Conservation (phyloP, 1,140 invertebrate species). For the Drosophila leontia region DNA sequence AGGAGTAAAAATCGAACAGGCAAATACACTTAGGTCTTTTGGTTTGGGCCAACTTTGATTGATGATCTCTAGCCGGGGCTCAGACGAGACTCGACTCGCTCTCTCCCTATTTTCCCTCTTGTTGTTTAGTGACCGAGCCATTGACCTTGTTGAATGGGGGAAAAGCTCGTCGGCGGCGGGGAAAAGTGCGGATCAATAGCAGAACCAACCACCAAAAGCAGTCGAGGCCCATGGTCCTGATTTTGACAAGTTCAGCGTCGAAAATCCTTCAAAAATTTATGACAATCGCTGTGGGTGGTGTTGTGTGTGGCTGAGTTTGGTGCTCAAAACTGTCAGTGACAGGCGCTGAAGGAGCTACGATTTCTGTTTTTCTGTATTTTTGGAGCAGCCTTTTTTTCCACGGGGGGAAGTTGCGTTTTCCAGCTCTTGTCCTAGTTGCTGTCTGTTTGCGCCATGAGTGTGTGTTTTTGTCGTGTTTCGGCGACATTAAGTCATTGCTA, state of each 20-base stretch:
- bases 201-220: conserved; percentile 46
- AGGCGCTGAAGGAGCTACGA: conserved; percentile 62
- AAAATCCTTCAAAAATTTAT: conserved; percentile 84
- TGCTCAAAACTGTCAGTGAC: conserved; percentile 66
- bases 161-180: conserved; percentile 27
- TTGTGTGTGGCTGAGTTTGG: neutral
- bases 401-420: conserved; percentile 27
- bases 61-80: conserved; percentile 65
- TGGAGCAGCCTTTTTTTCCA: conserved; percentile 21
- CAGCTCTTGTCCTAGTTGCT: conserved; percentile 53
- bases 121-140: conserved; percentile 61
- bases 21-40: conserved; percentile 68
- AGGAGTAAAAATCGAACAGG: conserved; percentile 69
- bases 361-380: conserved; percentile 30
- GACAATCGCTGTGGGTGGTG: conserved; percentile 39
- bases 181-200: conserved; percentile 46
- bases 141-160: conserved; percentile 71
- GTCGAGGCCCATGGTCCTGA: conserved; percentile 64
- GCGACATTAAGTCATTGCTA: conserved; percentile 76
- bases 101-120: conserved; percentile 10
- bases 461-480: conserved; percentile 71
- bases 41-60: conserved; percentile 67
- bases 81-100: neutral
- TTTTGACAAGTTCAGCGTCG: conserved; percentile 84
- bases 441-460: conserved; percentile 28